phyloP scores from a whole-genome alignment of 2,888 invertebrate species.

The Melanchra persicariae region DNA sequence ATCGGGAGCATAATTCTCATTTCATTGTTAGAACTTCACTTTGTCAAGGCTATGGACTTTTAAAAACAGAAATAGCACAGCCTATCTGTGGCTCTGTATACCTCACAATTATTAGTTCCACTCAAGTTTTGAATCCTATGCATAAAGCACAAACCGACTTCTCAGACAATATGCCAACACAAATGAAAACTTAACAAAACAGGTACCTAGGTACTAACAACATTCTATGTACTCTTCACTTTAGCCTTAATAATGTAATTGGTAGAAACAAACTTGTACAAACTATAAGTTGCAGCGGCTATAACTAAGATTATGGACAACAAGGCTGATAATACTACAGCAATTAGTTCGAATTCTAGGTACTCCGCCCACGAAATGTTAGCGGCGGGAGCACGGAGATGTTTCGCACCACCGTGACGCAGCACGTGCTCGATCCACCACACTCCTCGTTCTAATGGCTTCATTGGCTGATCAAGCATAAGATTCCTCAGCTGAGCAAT shows the following conservation, averaged over 20 bases:
- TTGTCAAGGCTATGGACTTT: neutral
- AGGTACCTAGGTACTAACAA: too few species aligned
- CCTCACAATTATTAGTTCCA: neutral
- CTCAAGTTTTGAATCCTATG: neutral
- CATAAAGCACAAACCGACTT: neutral
- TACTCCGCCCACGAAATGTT: slow-evolving; percentile 69
- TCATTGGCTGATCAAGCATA: slow-evolving; percentile 79
- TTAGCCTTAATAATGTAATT: slow-evolving; percentile 19
- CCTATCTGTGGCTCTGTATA: too few species aligned
- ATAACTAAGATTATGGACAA: neutral
- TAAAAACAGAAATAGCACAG: neutral
- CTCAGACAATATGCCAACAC: too few species aligned
- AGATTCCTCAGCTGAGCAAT: slow-evolving; percentile 63
- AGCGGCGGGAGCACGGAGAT: slow-evolving; percentile 78
- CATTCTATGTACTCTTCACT: slow-evolving; percentile 11
- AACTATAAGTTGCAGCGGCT: neutral
- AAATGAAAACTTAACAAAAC: neutral
- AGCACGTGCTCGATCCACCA: slow-evolving; percentile 81
- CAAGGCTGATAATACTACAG: slow-evolving; percentile 21
- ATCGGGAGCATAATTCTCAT: too few species aligned
- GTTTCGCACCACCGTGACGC: slow-evolving; percentile 79
- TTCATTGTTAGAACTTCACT: too few species aligned
- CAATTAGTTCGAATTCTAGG: slow-evolving; percentile 66
- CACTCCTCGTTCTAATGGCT: slow-evolving; percentile 78
- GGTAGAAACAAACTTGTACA: slow-evolving; percentile 12